These are phyloP conservation scores for Eristalinus sepulchralis DNA, from an alignment of 2,888 invertebrate genomes.

Conservation along the genomic window DNA sequence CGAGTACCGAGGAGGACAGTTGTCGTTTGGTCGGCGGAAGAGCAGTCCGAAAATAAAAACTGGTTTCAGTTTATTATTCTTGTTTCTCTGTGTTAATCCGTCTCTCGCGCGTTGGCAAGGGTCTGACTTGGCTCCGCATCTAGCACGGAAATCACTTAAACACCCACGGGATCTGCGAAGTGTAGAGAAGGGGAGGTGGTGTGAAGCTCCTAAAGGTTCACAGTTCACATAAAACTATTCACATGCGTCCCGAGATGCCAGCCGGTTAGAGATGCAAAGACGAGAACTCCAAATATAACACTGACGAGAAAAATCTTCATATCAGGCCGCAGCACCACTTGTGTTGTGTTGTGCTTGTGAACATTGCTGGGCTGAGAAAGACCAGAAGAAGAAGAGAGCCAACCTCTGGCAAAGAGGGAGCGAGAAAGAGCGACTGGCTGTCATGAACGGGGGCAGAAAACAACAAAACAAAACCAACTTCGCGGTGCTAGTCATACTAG, in stretches of 20 bases:
- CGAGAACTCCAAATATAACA: conserved; percentile 66
- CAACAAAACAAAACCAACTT: conserved; percentile 36
- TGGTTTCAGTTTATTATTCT: conserved; percentile 58
- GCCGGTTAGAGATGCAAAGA: conserved; percentile 53
- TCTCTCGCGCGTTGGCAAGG: conserved; percentile 3
- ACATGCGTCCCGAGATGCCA: neutral
- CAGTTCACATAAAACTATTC: neutral
- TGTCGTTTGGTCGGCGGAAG: neutral
- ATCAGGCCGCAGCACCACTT: conserved; percentile 48
- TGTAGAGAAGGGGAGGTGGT: neutral
- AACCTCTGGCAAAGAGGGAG: neutral
- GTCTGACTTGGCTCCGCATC: neutral
- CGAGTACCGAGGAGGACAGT: neutral
- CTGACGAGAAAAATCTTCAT: conserved; percentile 66
- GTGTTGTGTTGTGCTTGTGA: conserved; percentile 55
- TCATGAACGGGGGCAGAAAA: conserved; percentile 5
- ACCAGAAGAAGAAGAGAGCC: conserved; percentile 9
- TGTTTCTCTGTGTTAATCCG: conserved; percentile 26
- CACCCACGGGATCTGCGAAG: neutral
- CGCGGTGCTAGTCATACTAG: neutral
- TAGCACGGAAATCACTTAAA: neutral
- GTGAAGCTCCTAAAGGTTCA: neutral
- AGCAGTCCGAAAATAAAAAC: conserved; percentile 44
- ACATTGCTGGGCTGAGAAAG: conserved; percentile 47
- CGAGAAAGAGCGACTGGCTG: neutral